Evolutionary conservation across 2,797 vertebrate genomes (phyloP), one percentile per base, ranked within the genome.

Genomic region (Poecilia gillii): DNA sequence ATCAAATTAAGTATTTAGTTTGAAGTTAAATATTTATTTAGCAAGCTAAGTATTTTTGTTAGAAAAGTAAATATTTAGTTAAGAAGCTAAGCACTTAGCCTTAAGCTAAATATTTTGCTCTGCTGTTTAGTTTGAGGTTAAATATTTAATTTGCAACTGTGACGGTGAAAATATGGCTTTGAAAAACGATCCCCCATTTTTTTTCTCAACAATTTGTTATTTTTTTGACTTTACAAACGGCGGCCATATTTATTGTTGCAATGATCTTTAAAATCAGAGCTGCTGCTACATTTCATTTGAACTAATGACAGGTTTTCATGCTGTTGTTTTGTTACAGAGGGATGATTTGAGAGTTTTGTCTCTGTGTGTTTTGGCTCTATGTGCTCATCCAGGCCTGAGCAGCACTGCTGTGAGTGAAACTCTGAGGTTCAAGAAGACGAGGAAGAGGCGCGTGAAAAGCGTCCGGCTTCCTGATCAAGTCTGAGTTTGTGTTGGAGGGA

Each of bases 401-500:
- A 47, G 45, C 45, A 18, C 43, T 31, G 31, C 18, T 25, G 49
- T 25, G 20, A 73, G 31, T 25, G 33, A 55, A 49, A 46, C 41
- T 18, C n/a, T 31, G 23, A 41, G 43, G n/a, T 14, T 51, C 28
- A 53, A 11, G n/a, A 39, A 57, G 73, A 77, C 1, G 79, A 4
- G 53, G 49, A 73, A 51, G 78, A 68, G 64, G 20, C 3, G 36
- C 53, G 23, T n/a, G 49, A 76, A 72, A 57, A 78, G 81, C 76
- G 84, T 59, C 75, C 66, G 73, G 77, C 73, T 72, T 90, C 76
- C 80, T 84, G 39, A 39, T 73, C 81, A 4, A 45, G 72, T 43
- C 13, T 43, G 76, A 51, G 51, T 23, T 20, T 55, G 41, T 81
- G 68, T 75, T 68, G 75, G 76, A 79, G 71, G 81, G 13, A 70